These are phyloP conservation scores for Paradoxurus hermaphroditus DNA, from an alignment of 2,113 vertebrate species.

Conservation along the genomic window DNA sequence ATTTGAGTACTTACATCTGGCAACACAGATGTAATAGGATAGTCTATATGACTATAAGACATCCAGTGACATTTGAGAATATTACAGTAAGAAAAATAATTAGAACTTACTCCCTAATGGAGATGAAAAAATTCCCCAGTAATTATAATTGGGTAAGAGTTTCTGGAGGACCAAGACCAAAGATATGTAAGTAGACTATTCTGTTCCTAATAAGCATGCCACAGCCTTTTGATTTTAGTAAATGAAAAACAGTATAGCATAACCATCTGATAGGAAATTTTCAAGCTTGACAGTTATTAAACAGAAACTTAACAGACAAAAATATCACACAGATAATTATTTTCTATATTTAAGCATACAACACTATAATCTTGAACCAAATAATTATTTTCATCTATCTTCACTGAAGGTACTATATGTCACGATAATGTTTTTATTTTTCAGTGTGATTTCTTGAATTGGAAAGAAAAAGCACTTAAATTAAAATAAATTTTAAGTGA, in stretches of 20 bases:
- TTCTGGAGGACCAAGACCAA: neutral
- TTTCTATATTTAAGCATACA: neutral
- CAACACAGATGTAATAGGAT: neutral
- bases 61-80: neutral
- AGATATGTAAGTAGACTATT: neutral
- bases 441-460: neutral
- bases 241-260: neutral
- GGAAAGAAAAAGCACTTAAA: neutral
- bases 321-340: neutral
- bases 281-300: neutral
- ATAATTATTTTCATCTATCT: neutral
- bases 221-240: neutral
- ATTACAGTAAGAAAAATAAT: neutral
- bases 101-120: neutral
- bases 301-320: neutral
- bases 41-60: neutral
- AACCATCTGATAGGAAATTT: neutral
- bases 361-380: neutral
- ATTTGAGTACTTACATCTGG: neutral
- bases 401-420: neutral
- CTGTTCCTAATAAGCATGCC: neutral
- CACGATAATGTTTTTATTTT: neutral
- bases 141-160: neutral
- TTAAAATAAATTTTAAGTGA: neutral
- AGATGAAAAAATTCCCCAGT: neutral